phyloP scores from a whole-genome alignment of 2,113 vertebrate genomes.

The Podarcis muralis region DNA sequence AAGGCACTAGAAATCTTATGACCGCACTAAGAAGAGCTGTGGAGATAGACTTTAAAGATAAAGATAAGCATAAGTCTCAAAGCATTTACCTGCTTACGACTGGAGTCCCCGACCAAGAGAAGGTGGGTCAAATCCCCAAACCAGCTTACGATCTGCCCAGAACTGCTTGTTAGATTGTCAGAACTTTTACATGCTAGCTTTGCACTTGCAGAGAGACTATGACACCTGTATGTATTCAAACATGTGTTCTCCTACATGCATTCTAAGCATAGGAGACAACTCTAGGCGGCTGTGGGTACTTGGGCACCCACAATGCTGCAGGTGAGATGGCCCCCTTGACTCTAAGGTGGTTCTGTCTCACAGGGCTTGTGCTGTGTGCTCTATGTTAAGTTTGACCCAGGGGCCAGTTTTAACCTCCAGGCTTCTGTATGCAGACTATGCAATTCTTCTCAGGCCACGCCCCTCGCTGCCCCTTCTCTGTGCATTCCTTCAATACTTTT shows the following conservation, averaged over 20 bases:
- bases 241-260: background rate
- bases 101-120: conserved; percentile 83
- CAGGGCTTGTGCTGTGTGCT: too few relatives aligned
- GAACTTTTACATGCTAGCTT: background rate
- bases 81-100: conserved; percentile 84
- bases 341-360: too few relatives aligned
- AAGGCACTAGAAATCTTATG: conserved; percentile 80
- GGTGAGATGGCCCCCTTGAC: too few relatives aligned
- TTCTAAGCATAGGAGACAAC: background rate
- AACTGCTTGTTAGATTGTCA: background rate
- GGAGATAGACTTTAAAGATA: conserved; percentile 76
- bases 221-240: background rate
- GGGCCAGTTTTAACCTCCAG: too few relatives aligned
- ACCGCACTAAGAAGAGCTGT: conserved; percentile 74
- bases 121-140: conserved; percentile 64
- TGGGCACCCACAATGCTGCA: background rate
- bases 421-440: too few relatives aligned
- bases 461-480: too few relatives aligned
- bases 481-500: too few relatives aligned
- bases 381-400: too few relatives aligned
- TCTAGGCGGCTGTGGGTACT: too few relatives aligned
- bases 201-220: background rate
- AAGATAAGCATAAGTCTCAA: conserved; percentile 67
- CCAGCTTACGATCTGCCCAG: background rate
- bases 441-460: too few relatives aligned